phyloP scores from a whole-genome alignment of 1,140 invertebrate species.

The Pseudachorutes palmiensis region DNA sequence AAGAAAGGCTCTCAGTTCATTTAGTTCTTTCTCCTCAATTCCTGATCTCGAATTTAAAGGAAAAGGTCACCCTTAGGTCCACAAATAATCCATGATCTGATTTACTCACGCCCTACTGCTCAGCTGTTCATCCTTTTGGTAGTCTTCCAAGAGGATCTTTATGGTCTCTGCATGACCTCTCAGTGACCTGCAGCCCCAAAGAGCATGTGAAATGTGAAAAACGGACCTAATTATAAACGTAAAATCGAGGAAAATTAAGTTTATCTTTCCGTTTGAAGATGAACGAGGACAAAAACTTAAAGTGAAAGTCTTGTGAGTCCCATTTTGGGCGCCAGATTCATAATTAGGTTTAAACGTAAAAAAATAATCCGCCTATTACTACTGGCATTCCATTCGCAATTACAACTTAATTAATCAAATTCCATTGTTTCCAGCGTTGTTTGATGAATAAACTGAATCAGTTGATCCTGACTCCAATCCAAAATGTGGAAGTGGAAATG shows the following conservation, averaged over 20 bases:
- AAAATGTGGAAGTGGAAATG: not conserved
- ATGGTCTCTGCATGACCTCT: not conserved
- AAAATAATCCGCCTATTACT: too few relatives aligned
- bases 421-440: not conserved
- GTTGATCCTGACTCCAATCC: not conserved
- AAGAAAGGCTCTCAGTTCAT: not conserved
- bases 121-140: not conserved
- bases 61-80: not conserved
- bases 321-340: too few relatives aligned
- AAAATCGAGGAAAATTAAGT: not conserved
- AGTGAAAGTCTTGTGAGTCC: not conserved
- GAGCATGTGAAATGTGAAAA: not conserved
- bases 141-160: not conserved
- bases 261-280: not conserved
- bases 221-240: not conserved
- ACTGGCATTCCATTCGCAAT: too few relatives aligned
- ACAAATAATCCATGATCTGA: not conserved
- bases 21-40: not conserved
- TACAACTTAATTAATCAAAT: too few relatives aligned
- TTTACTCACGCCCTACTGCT: not conserved
- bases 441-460: not conserved
- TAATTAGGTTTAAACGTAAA: too few relatives aligned
- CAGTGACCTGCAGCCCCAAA: not conserved
- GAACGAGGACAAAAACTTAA: not conserved
- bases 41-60: not conserved